Evolutionary conservation across 2,888 invertebrate genomes (phyloP).

Genomic region (Lithosia quadra): DNA sequence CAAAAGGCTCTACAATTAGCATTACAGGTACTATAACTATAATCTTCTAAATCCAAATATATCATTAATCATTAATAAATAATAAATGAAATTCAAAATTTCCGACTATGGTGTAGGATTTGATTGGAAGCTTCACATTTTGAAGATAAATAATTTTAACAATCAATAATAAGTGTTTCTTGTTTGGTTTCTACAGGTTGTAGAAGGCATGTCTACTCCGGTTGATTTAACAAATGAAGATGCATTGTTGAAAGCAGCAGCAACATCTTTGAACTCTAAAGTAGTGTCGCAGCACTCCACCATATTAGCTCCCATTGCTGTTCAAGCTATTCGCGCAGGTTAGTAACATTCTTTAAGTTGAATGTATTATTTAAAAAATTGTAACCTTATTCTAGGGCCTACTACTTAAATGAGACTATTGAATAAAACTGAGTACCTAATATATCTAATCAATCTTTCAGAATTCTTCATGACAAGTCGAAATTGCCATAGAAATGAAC

Average conservation of each 20-base stretch:
- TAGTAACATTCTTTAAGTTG: conserved; percentile 49
- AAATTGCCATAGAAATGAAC: no score
- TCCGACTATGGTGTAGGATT: not conserved
- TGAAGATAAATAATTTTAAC: not conserved
- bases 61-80: no score
- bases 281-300: conserved; percentile 99
- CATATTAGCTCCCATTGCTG: conserved; percentile 98
- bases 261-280: conserved; percentile 99
- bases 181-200: conserved; percentile 74
- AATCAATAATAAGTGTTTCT: not conserved
- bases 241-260: conserved; percentile 96
- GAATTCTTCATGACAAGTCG: no score
- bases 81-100: no score
- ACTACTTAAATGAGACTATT: no score
- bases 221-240: conserved; percentile 95
- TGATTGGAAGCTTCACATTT: not conserved
- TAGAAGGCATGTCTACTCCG: conserved; percentile 94
- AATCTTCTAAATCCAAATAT: not conserved
- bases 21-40: conserved; percentile 80
- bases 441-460: no score
- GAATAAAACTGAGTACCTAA: no score
- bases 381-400: no score
- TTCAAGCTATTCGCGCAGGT: conserved; percentile 97
- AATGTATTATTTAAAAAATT: not conserved
- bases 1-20: conserved; percentile 94